Conservation (phyloP, 2,888 invertebrate species). For the Andrena camellia region DNA sequence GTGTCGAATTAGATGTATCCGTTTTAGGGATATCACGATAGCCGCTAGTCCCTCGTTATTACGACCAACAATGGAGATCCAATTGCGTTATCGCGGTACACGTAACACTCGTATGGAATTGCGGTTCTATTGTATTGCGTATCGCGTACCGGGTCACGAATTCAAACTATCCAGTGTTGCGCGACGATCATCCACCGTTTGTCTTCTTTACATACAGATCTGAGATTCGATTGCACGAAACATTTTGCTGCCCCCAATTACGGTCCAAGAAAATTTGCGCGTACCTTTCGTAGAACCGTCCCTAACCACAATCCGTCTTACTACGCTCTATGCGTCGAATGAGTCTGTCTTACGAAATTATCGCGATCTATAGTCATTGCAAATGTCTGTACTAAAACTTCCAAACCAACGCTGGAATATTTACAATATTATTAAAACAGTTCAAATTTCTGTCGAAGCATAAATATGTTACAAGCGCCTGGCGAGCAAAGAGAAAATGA, state of each 20-base stretch:
- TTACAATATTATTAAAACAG: background rate
- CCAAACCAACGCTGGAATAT: too few relatives aligned
- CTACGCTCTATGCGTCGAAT: background rate
- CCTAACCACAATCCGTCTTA: background rate
- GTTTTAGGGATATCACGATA: slow-evolving; percentile 44
- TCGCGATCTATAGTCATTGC: background rate
- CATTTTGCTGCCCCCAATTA: slow-evolving; percentile 5
- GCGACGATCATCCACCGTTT: slow-evolving; percentile 33
- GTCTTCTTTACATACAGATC: slow-evolving; percentile 6
- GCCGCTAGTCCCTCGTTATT: slow-evolving; percentile 39
- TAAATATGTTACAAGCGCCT: background rate
- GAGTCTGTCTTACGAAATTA: background rate
- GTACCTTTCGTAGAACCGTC: background rate
- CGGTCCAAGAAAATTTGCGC: background rate
- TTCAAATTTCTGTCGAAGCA: background rate
- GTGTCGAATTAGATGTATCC: slow-evolving; percentile 43
- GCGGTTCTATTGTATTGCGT: slow-evolving; percentile 62
- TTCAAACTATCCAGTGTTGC: slow-evolving; percentile 38
- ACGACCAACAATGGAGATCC: slow-evolving; percentile 51
- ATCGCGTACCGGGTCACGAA: slow-evolving; percentile 42
- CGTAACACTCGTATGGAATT: slow-evolving; percentile 51
- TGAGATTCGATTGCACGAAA: slow-evolving; percentile 13
- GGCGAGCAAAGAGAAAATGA: background rate
- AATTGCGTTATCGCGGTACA: slow-evolving; percentile 55
- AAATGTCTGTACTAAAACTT: too few relatives aligned